Conservation (phyloP, 2,113 vertebrate genomes). For the Stegostoma tigrinum region DNA sequence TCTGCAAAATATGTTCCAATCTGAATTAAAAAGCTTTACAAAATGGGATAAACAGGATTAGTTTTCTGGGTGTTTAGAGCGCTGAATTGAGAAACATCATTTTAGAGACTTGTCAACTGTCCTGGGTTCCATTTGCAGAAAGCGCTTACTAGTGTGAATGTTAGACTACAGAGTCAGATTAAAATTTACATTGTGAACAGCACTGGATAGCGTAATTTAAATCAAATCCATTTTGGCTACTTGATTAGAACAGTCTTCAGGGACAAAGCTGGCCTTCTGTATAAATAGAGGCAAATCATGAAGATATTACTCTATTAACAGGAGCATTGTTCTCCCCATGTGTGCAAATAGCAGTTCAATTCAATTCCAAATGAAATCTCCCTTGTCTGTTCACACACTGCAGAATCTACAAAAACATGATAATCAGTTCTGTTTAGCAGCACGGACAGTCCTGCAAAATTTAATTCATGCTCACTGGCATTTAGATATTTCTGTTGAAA, state of each 20-base stretch:
- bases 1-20: slow-evolving; percentile 31
- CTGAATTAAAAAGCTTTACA: slow-evolving; percentile 35
- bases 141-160: not conserved
- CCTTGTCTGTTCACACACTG: not conserved
- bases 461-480: not conserved
- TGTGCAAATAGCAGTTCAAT: not conserved
- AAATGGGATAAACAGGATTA: slow-evolving; percentile 23
- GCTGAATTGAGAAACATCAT: not conserved
- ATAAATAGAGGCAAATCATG: not conserved
- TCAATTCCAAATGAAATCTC: not conserved
- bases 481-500: not conserved
- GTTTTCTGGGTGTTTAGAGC: slow-evolving; percentile 23
- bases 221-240: not conserved
- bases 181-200: not conserved
- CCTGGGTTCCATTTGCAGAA: too few relatives aligned
- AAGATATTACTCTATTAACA: not conserved
- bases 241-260: not conserved
- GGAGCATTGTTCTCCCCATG: not conserved
- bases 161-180: not conserved
- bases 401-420: not conserved
- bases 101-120: not conserved
- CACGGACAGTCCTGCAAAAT: not conserved
- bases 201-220: not conserved
- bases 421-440: not conserved
- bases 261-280: not conserved